phyloP scores from a whole-genome alignment of 2,797 vertebrate species.

The Heteromormyrus szaboi region DNA sequence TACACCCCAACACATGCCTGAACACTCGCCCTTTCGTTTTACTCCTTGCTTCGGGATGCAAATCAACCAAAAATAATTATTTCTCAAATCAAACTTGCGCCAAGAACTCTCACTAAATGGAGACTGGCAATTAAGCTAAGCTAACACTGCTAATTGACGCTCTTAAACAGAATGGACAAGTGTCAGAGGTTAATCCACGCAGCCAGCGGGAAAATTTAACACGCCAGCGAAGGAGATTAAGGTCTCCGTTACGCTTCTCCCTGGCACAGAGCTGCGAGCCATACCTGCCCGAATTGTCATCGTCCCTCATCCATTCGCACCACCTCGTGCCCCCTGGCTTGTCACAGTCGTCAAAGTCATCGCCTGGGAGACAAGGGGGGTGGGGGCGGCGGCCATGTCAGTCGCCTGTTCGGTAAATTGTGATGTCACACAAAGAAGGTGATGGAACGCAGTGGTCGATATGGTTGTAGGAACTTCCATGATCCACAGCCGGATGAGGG shows the following conservation, averaged over 20 bases:
- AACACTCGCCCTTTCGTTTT: background rate
- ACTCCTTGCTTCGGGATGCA: background rate
- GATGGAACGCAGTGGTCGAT: background rate
- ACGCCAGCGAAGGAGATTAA: slow-evolving; percentile 13
- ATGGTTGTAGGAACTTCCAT: background rate
- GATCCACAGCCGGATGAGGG: background rate
- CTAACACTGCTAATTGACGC: slow-evolving; percentile 28
- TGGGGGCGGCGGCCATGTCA: background rate
- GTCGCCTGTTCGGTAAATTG: background rate
- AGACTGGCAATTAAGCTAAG: slow-evolving; percentile 32
- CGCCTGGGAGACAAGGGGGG: slow-evolving; percentile 47
- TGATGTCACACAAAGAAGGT: background rate
- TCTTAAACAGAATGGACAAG: slow-evolving; percentile 16
- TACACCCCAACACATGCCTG: background rate
- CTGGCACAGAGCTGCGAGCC: background rate
- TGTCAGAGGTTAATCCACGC: slow-evolving; percentile 14
- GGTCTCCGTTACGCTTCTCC: background rate
- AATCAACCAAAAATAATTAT: slow-evolving; percentile 8
- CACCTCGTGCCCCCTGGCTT: slow-evolving; percentile 70
- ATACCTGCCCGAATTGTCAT: slow-evolving; percentile 1
- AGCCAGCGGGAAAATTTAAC: background rate
- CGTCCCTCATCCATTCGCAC: slow-evolving; percentile 52
- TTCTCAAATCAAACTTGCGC: background rate
- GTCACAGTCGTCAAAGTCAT: slow-evolving; percentile 73
- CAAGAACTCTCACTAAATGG: background rate